Evolutionary conservation across 2,797 vertebrate species (phyloP).

Genomic region (Sarcophilus harrisii): DNA sequence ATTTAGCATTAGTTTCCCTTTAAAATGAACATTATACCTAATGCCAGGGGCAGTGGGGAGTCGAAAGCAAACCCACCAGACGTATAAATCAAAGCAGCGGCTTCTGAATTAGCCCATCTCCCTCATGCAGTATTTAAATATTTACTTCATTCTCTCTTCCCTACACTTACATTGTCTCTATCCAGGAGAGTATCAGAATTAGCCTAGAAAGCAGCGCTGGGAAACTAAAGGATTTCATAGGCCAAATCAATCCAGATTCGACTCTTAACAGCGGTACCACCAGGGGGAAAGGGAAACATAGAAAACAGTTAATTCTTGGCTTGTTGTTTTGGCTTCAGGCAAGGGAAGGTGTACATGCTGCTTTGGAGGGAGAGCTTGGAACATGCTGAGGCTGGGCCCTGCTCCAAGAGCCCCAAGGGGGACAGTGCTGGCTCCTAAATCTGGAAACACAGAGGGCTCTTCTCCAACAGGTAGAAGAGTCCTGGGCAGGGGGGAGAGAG

Average conservation of each 20-base stretch:
- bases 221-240: conserved; percentile 19
- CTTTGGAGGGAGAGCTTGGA: conserved; percentile 69
- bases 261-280: conserved; percentile 68
- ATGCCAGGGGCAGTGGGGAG: accelerated
- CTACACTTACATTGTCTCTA: not conserved
- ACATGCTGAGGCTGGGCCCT: conserved; percentile 69
- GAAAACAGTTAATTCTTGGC: conserved; percentile 77
- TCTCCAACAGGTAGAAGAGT: conserved; percentile 83
- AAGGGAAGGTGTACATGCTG: conserved; percentile 73
- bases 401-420: conserved; percentile 80
- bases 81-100: accelerated
- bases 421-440: conserved; percentile 76
- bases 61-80: not conserved
- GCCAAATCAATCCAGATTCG: conserved; percentile 69
- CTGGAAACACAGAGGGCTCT: conserved; percentile 68
- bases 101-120: not conserved
- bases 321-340: conserved; percentile 71
- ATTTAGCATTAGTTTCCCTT: not conserved
- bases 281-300: conserved; percentile 56
- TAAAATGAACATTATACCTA: accelerated
- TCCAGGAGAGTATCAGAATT: not conserved
- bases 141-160: not conserved
- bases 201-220: conserved; percentile 51
- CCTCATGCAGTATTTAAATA: accelerated
- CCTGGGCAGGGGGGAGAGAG: not conserved